Evolutionary conservation across 1,140 invertebrate genomes (phyloP), one percentile per base, ranked within the genome.

Genomic region (Drosophila parvula): DNA sequence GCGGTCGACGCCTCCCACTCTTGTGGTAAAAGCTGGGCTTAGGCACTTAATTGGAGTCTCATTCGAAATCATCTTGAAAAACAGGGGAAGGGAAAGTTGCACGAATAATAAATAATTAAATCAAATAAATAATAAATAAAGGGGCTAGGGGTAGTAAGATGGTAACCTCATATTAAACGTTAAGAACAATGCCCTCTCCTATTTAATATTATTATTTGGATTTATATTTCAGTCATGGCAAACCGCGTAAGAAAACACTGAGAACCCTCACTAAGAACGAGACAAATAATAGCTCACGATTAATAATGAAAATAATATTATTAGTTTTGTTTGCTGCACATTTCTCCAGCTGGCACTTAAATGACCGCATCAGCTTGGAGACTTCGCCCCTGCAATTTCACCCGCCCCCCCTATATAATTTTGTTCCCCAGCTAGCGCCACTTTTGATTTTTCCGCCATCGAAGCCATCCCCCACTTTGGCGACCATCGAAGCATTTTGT

Each of bases 401-500:
- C 34, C 30, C 38, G 8, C 14, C 30, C 38, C 11, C 14, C 11
- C 14, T 48, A 27, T 32, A 47, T 36, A 48, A 38, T 67, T 62
- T 62, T 62, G 5, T 30, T 14, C 51, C 18, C 44, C 22, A 9
- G 11, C 22, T 40, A 16, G 48, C 34, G 28, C 12, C 34, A 30
- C 61, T 47, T 12, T 16, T 10, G 47, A 16, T 50, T 16, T 27
- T 34, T 27, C 14, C 14, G 9, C 18, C 30, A 58, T 34, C 28
- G 45, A 30, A n/a, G 43, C 14, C 14, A 44, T 32, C 56, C 57
- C 38, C 50, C 67, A 55, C 57, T 64, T 36, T 64, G 62, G 68
- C 60, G 58, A 44, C 58, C 30, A 73, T 74, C 38, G 50, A 75
- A 59, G 73, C 73, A 75, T 65, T 75, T 75, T 75, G 73, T 75